Evolutionary conservation across 2,888 invertebrate species (phyloP).

Genomic region (Drosophila aldrichi): DNA sequence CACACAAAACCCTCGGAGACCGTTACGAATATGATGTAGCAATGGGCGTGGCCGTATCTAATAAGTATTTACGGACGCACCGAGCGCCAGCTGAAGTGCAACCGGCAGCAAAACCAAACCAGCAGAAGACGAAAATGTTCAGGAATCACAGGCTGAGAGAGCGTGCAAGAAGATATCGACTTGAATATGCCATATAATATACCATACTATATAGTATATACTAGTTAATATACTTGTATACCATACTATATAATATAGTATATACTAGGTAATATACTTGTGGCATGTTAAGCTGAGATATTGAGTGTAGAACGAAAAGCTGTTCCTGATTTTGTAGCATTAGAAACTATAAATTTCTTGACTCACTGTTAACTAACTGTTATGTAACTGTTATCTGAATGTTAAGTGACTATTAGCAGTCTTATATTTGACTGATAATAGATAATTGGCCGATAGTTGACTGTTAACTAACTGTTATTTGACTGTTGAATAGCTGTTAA

Average conservation of each 20-base stretch:
- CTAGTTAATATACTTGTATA: too few relatives aligned
- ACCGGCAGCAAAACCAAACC: neutral
- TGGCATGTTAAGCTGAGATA: too few relatives aligned
- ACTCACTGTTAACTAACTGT: neutral
- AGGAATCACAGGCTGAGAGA: neutral
- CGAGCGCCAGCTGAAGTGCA: conserved; percentile 6
- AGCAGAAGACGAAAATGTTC: neutral
- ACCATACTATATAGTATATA: too few relatives aligned
- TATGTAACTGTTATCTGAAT: neutral
- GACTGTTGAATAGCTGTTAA: too few relatives aligned
- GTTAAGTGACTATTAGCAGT: neutral
- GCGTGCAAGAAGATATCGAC: too few relatives aligned
- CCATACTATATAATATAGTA: too few relatives aligned
- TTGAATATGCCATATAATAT: too few relatives aligned
- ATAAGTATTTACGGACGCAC: conserved; percentile 30
- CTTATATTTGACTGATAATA: neutral
- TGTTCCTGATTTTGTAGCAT: neutral
- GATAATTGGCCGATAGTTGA: too few relatives aligned
- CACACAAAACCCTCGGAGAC: conserved; percentile 44
- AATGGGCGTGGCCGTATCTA: conserved; percentile 38
- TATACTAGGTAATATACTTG: too few relatives aligned
- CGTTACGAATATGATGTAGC: conserved; percentile 33
- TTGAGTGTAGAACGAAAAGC: neutral
- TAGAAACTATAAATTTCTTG: neutral
- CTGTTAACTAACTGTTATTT: too few relatives aligned